Base-by-base conservation (phyloP, 2,888 invertebrate species). In the Arctia plantaginis region DNA sequence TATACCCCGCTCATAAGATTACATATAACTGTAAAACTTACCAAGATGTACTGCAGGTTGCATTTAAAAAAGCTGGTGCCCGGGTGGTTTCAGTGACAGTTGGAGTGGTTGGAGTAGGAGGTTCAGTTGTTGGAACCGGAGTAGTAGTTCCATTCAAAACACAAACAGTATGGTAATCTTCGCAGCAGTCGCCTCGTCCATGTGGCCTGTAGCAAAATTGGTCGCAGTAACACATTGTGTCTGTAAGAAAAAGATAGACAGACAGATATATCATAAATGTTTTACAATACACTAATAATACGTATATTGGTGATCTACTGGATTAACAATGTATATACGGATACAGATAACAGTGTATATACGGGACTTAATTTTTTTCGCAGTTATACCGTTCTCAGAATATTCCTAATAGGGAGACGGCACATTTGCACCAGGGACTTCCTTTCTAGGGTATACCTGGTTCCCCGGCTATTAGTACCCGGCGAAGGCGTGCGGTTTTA, bases 181-280 rank as follows among this genome's bases (percentile, higher is more conserved):
- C 99, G 88, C 99, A 99, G 90, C 99, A 99, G 83, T 97, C 97
- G 91, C 99, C 99, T 77, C 97, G 97, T 59, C 96, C 96, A 18
- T 94, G 91, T 0, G 96, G 96, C 51, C 98, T 94, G 89, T 98
- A 97, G 94, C 99, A 99, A 93, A 99, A 99, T 82, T 98, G 96
- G 92, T 99, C 99, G 92, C 99, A 99, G 93, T 99, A 99, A 93
- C 99, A 99, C 23, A 98, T 91, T 0, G 99, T 98, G 78, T 97
- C 98, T 97, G 88, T 18, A 80, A 82, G 65, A 66, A 66, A 76
- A 44, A 68, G 39, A 62, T 0, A 68, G 15, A 39, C n/a, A 51
- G 23, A 10, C 23, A 51, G 20, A 51, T 8, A 51, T 23, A 23
- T 23, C 3, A 7, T 23, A 15, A 44, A n/a, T n/a, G n/a, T n/a